phyloP scores from a whole-genome alignment of 2,113 vertebrate species.

The Microtus oregoni region DNA sequence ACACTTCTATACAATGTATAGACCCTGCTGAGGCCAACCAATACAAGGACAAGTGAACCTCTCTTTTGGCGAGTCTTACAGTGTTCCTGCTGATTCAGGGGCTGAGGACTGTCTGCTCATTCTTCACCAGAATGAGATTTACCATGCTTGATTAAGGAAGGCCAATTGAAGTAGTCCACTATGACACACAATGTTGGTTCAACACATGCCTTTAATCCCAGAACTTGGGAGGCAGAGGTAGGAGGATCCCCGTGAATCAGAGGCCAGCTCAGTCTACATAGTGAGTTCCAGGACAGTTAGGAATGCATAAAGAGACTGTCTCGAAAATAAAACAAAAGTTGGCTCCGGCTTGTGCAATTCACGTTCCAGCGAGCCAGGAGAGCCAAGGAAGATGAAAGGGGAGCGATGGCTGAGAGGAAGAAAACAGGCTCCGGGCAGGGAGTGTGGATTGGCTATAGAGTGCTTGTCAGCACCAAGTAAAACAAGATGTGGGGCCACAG shows the following conservation, averaged over 20 bases:
- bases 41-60: not conserved
- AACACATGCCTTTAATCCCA: not conserved
- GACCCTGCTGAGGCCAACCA: not conserved
- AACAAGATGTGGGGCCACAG: not conserved
- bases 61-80: not conserved
- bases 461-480: not conserved
- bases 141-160: not conserved
- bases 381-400: not conserved
- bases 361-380: not conserved
- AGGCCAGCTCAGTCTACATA: not conserved
- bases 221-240: not conserved
- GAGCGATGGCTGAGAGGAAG: not conserved
- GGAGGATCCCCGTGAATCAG: not conserved
- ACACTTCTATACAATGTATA: not conserved
- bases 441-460: not conserved
- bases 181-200: not conserved
- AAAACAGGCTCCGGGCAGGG: not conserved
- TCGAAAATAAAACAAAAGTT: not conserved
- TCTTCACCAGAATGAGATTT: not conserved
- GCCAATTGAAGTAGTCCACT: not conserved
- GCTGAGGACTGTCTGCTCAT: not conserved
- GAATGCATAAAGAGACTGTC: not conserved
- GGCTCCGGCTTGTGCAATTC: not conserved
- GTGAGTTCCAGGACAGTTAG: not conserved
- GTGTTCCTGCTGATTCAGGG: not conserved